Percentiles rank a stretch among this genome's conserved stretches.
phyloP scores from a whole-genome alignment of 1,140 invertebrate genomes.

The Psilanteris sp. region DNA sequence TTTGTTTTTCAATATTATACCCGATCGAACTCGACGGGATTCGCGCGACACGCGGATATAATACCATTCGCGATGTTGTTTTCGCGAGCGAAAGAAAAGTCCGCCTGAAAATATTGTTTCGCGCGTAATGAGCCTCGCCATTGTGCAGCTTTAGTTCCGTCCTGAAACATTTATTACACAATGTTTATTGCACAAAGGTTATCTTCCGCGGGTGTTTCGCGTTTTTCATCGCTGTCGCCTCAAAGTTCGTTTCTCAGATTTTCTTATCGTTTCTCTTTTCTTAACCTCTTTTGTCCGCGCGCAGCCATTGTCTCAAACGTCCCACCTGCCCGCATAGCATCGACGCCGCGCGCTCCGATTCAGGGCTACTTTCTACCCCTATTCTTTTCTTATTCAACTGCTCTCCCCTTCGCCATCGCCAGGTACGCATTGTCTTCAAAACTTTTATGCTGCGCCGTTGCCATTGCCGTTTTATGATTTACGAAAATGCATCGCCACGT shows the following conservation, averaged over 20 bases:
- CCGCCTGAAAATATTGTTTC: no score
- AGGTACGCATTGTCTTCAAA: constrained; percentile 29
- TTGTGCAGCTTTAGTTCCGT: no score
- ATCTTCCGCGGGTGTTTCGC: constrained; percentile 31
- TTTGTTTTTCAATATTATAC: no score
- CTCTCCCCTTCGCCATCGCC: constrained; percentile 2
- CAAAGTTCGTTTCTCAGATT: constrained; percentile 51
- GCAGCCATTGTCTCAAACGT: constrained; percentile 34
- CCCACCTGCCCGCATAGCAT: constrained; percentile 59
- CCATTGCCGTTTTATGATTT: constrained; percentile 7
- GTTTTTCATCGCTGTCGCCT: constrained; percentile 20
- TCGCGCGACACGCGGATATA: no score
- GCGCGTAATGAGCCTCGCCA: no score
- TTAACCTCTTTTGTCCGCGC: constrained; percentile 41
- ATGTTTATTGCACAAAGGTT: constrained; percentile 40
- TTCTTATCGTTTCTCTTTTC: constrained; percentile 56
- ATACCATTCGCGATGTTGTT: no score
- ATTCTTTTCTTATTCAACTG: constrained; percentile 37
- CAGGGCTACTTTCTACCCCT: constrained; percentile 45
- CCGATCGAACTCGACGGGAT: no score
- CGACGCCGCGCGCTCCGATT: constrained; percentile 48
- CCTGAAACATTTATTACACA: no score
- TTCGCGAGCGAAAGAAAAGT: no score
- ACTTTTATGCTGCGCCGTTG: constrained; percentile 26
- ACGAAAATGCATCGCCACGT: constrained; percentile 14